Evolutionary conservation across 2,888 invertebrate species (phyloP).

Genomic region (Zootermopsis nevadensis): DNA sequence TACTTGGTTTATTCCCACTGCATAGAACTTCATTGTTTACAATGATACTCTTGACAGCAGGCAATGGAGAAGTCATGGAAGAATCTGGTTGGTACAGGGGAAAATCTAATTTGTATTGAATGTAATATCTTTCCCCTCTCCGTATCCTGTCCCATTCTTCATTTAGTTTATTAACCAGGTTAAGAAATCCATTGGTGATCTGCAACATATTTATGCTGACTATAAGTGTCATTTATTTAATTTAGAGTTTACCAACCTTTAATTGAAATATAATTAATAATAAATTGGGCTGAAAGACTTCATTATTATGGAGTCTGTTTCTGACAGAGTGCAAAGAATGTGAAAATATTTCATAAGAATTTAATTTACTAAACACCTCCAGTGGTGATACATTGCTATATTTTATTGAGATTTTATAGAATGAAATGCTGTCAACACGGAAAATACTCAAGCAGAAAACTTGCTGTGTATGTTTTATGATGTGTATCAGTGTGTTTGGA

Average conservation of each 20-base stretch:
- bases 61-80: neutral
- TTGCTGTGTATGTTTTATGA: too few species aligned
- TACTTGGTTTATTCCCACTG: neutral
- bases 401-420: too few species aligned
- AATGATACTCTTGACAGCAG: neutral
- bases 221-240: neutral
- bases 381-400: too few species aligned
- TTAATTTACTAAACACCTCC: too few species aligned
- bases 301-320: too few species aligned
- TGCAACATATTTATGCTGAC: neutral
- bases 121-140: neutral
- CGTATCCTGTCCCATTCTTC: neutral
- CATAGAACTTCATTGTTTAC: neutral
- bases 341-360: too few species aligned
- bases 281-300: too few species aligned
- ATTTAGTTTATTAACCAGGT: neutral
- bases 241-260: neutral
- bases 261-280: neutral
- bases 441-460: too few species aligned
- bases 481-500: too few species aligned
- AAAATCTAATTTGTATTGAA: neutral
- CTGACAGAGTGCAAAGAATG: too few species aligned
- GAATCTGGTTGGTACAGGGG: neutral
- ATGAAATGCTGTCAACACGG: too few species aligned
- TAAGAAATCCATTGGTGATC: neutral